Evolutionary conservation across 2,888 invertebrate genomes (phyloP).

Genomic region (Chaitophorus viminalis): DNA sequence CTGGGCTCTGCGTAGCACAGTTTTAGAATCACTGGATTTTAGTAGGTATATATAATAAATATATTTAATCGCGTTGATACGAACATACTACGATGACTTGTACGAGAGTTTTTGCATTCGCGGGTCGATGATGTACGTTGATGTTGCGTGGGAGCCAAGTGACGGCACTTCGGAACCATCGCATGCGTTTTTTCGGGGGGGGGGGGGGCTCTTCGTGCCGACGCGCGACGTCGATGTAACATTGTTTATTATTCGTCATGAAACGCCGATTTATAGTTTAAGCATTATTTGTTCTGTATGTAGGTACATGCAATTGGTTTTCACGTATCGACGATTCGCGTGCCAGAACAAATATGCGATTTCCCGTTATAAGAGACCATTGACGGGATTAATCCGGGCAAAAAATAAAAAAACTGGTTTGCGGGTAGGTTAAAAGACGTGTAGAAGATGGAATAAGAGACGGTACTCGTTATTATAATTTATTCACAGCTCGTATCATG

Average conservation of each 20-base stretch:
- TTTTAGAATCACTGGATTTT: too few relatives aligned
- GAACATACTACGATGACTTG: too few relatives aligned
- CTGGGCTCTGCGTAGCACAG: too few relatives aligned
- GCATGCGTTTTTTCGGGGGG: not conserved
- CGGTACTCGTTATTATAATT: conserved; percentile 29
- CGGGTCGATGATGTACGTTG: not conserved
- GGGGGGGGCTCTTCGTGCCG: not conserved
- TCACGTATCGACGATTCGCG: conserved; percentile 24
- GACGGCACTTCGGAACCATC: not conserved
- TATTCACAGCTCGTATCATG: conserved; percentile 49
- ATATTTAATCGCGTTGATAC: too few relatives aligned
- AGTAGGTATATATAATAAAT: too few relatives aligned
- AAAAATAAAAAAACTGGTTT: conserved; percentile 54
- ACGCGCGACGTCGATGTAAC: not conserved
- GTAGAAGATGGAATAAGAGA: not conserved
- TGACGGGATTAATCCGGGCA: conserved; percentile 30
- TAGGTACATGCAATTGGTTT: not conserved
- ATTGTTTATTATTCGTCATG: not conserved
- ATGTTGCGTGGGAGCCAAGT: not conserved
- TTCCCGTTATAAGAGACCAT: conserved; percentile 45
- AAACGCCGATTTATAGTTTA: not conserved
- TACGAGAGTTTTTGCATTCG: not conserved
- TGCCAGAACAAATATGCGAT: conserved; percentile 44
- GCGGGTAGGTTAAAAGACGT: not conserved
- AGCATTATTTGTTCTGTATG: not conserved